Evolutionary conservation across 2,888 invertebrate species (phyloP).

Genomic region (Eulithis testata): DNA sequence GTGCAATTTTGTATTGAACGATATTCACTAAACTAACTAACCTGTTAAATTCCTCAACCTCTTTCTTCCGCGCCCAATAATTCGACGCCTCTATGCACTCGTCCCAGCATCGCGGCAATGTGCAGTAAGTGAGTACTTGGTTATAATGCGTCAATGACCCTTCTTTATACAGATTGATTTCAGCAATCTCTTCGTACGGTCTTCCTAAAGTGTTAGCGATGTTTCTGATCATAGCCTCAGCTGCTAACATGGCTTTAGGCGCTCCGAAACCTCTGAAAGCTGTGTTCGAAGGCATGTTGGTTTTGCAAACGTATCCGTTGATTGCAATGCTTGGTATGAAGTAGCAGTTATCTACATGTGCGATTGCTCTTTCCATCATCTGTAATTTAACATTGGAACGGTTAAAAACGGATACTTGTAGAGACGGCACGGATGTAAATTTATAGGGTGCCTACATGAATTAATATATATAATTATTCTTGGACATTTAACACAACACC

Average conservation of each 20-base stretch:
- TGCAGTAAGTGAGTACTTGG: conserved; percentile 89
- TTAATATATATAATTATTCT: too few species aligned
- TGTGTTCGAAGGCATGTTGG: conserved; percentile 95
- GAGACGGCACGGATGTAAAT: too few species aligned
- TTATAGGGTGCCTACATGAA: too few species aligned
- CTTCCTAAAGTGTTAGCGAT: conserved; percentile 88
- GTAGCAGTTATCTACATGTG: conserved; percentile 93
- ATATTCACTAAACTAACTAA: too few species aligned
- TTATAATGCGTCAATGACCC: conserved; percentile 92
- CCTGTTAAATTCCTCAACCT: conserved; percentile 89
- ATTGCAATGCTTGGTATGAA: conserved; percentile 89
- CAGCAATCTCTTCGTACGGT: conserved; percentile 86
- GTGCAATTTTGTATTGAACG: too few species aligned
- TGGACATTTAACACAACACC: too few species aligned
- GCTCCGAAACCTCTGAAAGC: conserved; percentile 97
- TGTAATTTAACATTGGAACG: conserved; percentile 57
- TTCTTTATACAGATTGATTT: conserved; percentile 91
- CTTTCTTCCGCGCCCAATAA: conserved; percentile 84
- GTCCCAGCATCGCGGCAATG: conserved; percentile 89
- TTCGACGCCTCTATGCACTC: conserved; percentile 89
- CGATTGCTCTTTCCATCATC: conserved; percentile 91
- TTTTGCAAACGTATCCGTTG: conserved; percentile 90
- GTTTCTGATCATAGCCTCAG: conserved; percentile 91
- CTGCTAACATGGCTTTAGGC: conserved; percentile 94
- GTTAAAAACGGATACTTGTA: too few species aligned